Base-by-base conservation (phyloP, 2,888 invertebrate genomes). In the Andrena camellia region DNA sequence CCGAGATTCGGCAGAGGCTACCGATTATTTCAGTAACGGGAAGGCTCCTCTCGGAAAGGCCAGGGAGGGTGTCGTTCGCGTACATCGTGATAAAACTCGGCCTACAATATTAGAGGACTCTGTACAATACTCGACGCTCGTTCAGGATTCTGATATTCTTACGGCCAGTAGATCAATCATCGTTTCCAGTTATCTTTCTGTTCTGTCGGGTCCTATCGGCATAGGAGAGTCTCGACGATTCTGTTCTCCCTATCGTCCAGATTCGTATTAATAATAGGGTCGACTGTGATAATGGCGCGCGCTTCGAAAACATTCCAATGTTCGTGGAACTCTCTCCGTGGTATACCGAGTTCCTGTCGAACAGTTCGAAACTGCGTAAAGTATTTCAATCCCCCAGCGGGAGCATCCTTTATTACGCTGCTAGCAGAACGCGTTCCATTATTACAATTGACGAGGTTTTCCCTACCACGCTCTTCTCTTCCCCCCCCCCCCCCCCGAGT, bases 61-160 rank as follows among this genome's bases (percentile, higher is more conserved):
- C 75, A 77, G 42, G 33, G 74, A 62, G 31, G 62, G 33, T 50
- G 42, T 35, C 17, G 59, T 48, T 69, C 50, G 59, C 33, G 26
- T 20, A 0, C 29, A 83, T 74, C 88, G 88, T 83, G 84, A 86
- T 85, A 80, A 82, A 80, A 75, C 83, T 89, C 89, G 89, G 88
- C 88, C 88, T 88, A 88, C 80, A 79, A 70, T 82, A 78, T 83
- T 83, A 69, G 68, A 75, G 60, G 78, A 83, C 78, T 78, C 78
- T 78, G 79, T 68, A 62, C 50, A 77, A 77, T 66, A 77, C 77
- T 78, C 78, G 73, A 64, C 42, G 31, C 29, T 71, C 62, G 35
- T 52, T 71, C 80, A n/a, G 48, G 42, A 67, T 71, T 23, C n/a
- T 2, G 52, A 29, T 29, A 50, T 8, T 59, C 17, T 10, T 23